Percentiles rank a stretch among this genome's conserved stretches.
These are phyloP conservation scores for Scolopax bukidnonensis DNA, from an alignment of 2,797 vertebrate genomes.

Conservation along the genomic window DNA sequence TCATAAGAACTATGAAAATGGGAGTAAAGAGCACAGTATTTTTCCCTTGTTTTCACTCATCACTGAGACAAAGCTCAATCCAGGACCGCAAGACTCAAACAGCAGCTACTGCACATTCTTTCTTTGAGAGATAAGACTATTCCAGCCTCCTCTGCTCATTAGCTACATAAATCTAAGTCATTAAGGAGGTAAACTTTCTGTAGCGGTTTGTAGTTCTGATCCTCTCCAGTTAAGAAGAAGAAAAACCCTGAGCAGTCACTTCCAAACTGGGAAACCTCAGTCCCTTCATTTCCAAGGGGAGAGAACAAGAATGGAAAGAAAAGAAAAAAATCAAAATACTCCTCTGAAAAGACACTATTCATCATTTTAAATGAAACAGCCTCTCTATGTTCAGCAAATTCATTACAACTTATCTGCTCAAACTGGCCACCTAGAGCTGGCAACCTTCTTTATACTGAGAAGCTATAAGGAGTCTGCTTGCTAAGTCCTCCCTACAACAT, in stretches of 20 bases:
- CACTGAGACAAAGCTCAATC: neutral
- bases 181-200: neutral
- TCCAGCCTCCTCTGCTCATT: neutral
- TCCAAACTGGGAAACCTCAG: neutral
- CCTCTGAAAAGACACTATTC: neutral
- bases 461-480: neutral
- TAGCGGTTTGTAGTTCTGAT: neutral
- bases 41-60: neutral
- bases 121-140: neutral
- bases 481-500: neutral
- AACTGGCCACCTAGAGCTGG: neutral
- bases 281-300: neutral
- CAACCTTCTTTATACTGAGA: neutral
- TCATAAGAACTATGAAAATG: neutral
- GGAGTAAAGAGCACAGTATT: neutral
- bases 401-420: neutral
- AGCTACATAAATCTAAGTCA: neutral
- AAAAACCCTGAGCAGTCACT: neutral
- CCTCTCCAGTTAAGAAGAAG: neutral
- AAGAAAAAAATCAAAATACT: neutral
- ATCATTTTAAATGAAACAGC: neutral
- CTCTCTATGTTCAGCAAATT: neutral
- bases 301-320: neutral
- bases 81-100: neutral
- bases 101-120: neutral